A percentile compares a stretch with the other conserved stretches of the same genome.
Conservation (phyloP, 2,797 vertebrate species). For the Kryptopterus vitreolus region DNA sequence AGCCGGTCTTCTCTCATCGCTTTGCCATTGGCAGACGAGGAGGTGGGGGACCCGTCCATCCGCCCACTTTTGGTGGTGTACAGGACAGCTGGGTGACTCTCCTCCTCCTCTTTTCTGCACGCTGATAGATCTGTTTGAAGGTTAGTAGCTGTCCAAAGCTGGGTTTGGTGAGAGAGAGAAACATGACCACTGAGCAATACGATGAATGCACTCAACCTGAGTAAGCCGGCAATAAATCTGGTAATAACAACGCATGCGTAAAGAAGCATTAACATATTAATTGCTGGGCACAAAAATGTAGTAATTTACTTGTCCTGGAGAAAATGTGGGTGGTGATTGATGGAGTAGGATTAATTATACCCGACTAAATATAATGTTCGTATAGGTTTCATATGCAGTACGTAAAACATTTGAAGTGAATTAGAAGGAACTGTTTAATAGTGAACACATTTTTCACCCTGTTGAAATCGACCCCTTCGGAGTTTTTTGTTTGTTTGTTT, state of each 20-base stretch:
- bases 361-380: background rate
- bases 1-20: constrained; percentile 72
- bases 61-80: constrained; percentile 67
- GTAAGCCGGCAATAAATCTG: background rate
- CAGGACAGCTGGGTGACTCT: constrained; percentile 49
- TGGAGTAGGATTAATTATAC: constrained; percentile 1
- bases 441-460: background rate
- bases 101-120: constrained; percentile 12
- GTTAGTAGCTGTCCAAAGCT: background rate
- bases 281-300: background rate
- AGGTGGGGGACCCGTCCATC: constrained; percentile 69
- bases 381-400: background rate
- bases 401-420: background rate
- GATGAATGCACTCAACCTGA: background rate
- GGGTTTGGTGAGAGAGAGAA: background rate
- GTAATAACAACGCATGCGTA: background rate
- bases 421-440: background rate
- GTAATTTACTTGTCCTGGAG: too few species aligned
- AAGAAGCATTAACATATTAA: background rate
- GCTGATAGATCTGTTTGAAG: constrained; percentile 12
- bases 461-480: background rate
- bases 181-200: background rate
- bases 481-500: too few species aligned
- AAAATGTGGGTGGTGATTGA: too few species aligned
- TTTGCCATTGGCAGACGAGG: constrained; percentile 71